phyloP scores from a whole-genome alignment of 92 coral and sea anemone genomes.

The Heteractis magnifica region DNA sequence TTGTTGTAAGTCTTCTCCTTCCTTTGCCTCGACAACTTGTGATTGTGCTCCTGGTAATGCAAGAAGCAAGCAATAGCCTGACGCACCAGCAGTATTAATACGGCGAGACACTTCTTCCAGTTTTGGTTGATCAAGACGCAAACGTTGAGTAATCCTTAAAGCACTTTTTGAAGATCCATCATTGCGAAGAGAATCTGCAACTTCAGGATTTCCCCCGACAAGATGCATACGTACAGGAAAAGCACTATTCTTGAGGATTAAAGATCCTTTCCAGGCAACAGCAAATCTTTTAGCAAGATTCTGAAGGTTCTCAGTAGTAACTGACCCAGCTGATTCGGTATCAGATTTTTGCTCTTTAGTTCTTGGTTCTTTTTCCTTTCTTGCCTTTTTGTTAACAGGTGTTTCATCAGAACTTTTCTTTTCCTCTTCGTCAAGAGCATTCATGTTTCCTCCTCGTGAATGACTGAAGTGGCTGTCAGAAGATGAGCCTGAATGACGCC shows the following conservation, averaged over 20 bases:
- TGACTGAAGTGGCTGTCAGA: conserved; percentile 68
- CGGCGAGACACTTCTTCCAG: conserved; percentile 98
- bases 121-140: conserved; percentile 99
- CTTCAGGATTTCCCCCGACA: conserved; percentile 99
- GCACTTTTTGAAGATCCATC: conserved; percentile 86
- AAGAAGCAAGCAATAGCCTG: conserved; percentile 96
- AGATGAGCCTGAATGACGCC: conserved; percentile 74
- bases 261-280: conserved; percentile 98
- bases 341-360: conserved; percentile 68
- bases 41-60: conserved; percentile 98
- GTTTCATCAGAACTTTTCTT: conserved; percentile 56
- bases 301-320: conserved; percentile 91
- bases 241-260: conserved; percentile 97
- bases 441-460: conserved; percentile 50
- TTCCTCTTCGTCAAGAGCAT: conserved; percentile 50
- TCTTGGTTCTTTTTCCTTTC: conserved; percentile 51
- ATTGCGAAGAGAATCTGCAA: conserved; percentile 93
- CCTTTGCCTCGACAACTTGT: conserved; percentile 74
- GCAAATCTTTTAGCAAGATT: conserved; percentile 99
- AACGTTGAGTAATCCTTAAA: conserved; percentile 94
- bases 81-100: conserved; percentile 97
- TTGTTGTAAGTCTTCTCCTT: conserved; percentile 86
- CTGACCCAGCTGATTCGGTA: conserved; percentile 54
- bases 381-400: conserved; percentile 53
- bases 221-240: conserved; percentile 99